Conservation (phyloP, 2,888 invertebrate genomes). For the Napeogenes sylphis region DNA sequence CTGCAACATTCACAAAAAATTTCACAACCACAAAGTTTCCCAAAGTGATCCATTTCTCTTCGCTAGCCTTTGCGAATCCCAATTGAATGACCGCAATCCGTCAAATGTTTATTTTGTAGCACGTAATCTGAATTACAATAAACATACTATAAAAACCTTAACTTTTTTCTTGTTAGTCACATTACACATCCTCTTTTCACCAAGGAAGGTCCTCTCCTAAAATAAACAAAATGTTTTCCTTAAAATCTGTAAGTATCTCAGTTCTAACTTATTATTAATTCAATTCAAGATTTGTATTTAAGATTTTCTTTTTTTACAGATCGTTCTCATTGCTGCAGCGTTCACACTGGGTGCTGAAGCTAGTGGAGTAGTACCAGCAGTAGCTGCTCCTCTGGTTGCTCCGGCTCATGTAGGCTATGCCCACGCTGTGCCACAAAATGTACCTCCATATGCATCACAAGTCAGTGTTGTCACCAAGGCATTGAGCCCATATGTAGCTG, state of each 20-base stretch:
- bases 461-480: conserved; percentile 74
- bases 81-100: conserved; percentile 64
- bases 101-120: conserved; percentile 63
- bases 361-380: conserved; percentile 53
- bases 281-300: neutral
- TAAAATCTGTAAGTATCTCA: conserved; percentile 66
- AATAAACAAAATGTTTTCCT: conserved; percentile 70
- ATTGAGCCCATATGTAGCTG: conserved; percentile 59
- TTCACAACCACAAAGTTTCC: conserved; percentile 60
- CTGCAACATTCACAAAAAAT: conserved; percentile 41
- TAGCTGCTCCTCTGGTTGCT: conserved; percentile 65
- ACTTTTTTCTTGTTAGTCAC: conserved; percentile 55
- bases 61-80: conserved; percentile 65
- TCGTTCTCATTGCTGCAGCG: conserved; percentile 65
- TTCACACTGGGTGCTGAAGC: conserved; percentile 57
- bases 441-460: conserved; percentile 80
- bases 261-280: neutral
- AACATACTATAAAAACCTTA: conserved; percentile 65
- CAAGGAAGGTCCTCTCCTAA: conserved; percentile 65
- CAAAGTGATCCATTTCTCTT: conserved; percentile 73
- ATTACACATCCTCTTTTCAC: conserved; percentile 64
- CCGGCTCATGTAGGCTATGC: conserved; percentile 78
- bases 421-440: conserved; percentile 79
- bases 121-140: conserved; percentile 70
- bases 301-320: conserved; percentile 42